Percentiles rank a stretch among this genome's conserved stretches.
Conservation (phyloP, 2,113 vertebrate species). For the Melospiza georgiana region DNA sequence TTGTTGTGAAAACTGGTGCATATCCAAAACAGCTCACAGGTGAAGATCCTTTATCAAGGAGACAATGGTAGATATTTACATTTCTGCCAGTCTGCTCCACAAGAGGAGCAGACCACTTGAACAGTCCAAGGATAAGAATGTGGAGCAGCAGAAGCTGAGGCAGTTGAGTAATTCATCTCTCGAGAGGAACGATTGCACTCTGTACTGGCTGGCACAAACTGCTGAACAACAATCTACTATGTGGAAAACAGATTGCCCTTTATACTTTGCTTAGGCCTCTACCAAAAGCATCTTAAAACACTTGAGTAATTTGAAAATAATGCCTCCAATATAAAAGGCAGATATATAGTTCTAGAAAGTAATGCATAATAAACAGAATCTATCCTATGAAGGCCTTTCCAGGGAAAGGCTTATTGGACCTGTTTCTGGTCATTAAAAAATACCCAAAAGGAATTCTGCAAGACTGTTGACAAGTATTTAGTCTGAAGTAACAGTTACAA, state of each 20-base stretch:
- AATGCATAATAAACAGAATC: neutral
- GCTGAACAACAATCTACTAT: constrained; percentile 70
- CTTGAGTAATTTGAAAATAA: constrained; percentile 60
- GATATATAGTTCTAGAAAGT: neutral
- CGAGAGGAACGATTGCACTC: constrained; percentile 63
- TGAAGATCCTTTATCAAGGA: neutral
- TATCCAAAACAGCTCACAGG: neutral
- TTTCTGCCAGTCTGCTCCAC: neutral
- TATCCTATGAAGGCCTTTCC: neutral
- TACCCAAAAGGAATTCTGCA: neutral
- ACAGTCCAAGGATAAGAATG: constrained; percentile 42
- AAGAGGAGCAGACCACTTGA: constrained; percentile 35
- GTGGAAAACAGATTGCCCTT: constrained; percentile 69
- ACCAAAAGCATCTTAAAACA: constrained; percentile 49
- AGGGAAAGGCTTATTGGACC: neutral
- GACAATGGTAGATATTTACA: neutral
- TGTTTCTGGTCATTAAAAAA: neutral
- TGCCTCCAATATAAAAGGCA: constrained; percentile 18
- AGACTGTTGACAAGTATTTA: neutral
- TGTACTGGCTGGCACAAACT: constrained; percentile 76
- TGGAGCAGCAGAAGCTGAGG: constrained; percentile 47
- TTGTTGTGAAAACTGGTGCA: neutral
- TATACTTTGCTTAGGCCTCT: constrained; percentile 65
- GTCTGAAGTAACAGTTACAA: neutral
- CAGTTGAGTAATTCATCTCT: constrained; percentile 63